phyloP scores from a whole-genome alignment of 2,113 vertebrate genomes.

The Gymnobelideus leadbeateri region DNA sequence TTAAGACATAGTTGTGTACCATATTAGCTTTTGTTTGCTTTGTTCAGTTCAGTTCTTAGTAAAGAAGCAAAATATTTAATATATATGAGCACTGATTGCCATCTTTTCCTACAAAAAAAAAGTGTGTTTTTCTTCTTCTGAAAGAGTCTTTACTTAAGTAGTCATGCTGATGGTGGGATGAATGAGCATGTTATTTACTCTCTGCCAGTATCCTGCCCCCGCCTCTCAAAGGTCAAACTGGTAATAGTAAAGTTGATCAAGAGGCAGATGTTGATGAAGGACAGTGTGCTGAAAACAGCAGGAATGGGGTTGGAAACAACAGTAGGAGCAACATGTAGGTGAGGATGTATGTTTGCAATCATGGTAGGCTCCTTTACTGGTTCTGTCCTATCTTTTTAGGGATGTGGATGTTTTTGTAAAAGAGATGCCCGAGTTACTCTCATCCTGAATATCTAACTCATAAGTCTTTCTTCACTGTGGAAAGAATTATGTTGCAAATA shows the following conservation, averaged over 20 bases:
- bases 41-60: not conserved
- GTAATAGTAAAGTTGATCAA: not conserved
- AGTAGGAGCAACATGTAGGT: not conserved
- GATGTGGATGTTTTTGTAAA: not conserved
- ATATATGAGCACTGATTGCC: not conserved
- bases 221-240: not conserved
- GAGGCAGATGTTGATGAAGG: not conserved
- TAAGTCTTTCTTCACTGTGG: not conserved
- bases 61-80: not conserved
- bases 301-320: too few species aligned
- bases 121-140: not conserved
- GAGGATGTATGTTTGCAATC: not conserved
- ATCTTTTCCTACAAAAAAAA: not conserved
- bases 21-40: not conserved
- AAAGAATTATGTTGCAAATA: not conserved
- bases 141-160: not conserved
- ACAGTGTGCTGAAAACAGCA: not conserved
- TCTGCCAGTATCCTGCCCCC: not conserved
- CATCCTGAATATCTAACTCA: not conserved
- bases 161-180: not conserved
- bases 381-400: not conserved
- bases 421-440: not conserved
- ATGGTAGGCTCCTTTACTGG: not conserved
- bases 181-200: conserved; percentile 33
- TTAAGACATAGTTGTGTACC: conserved; percentile 12